Conservation (phyloP, 2,888 invertebrate species). For the Amphipoea oculea region DNA sequence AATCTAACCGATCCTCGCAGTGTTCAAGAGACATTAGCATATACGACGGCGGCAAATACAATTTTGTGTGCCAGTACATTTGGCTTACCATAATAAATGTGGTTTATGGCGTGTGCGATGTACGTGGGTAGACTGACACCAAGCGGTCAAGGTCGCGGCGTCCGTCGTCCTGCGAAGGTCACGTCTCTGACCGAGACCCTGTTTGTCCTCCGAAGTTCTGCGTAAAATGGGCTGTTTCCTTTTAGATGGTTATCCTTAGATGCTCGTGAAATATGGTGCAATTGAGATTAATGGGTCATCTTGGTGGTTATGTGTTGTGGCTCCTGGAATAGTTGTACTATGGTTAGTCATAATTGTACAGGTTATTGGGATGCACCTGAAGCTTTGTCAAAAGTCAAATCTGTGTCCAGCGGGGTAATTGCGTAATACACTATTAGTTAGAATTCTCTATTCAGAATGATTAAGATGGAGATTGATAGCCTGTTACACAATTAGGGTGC, state of each 20-base stretch:
- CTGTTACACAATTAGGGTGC: background rate
- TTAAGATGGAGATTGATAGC: background rate
- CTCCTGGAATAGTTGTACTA: conserved; percentile 31
- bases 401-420: background rate
- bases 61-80: conserved; percentile 63
- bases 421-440: background rate
- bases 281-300: conserved; percentile 43
- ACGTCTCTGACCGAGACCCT: conserved; percentile 61
- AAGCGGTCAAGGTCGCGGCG: conserved; percentile 73
- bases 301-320: conserved; percentile 36
- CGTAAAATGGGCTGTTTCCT: conserved; percentile 51
- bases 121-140: conserved; percentile 74
- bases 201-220: conserved; percentile 62
- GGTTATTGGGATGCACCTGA: background rate
- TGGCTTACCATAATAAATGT: conserved; percentile 66
- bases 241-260: conserved; percentile 57
- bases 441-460: background rate
- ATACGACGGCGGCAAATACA: conserved; percentile 59
- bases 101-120: conserved; percentile 67
- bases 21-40: conserved; percentile 51
- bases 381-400: background rate
- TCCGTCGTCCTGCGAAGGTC: conserved; percentile 71
- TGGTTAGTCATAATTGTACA: conserved; percentile 11
- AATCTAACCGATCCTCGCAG: conserved; percentile 43
- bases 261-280: conserved; percentile 53